Conservation (phyloP, 2,888 invertebrate genomes). For the Stenotaenia linearis region DNA sequence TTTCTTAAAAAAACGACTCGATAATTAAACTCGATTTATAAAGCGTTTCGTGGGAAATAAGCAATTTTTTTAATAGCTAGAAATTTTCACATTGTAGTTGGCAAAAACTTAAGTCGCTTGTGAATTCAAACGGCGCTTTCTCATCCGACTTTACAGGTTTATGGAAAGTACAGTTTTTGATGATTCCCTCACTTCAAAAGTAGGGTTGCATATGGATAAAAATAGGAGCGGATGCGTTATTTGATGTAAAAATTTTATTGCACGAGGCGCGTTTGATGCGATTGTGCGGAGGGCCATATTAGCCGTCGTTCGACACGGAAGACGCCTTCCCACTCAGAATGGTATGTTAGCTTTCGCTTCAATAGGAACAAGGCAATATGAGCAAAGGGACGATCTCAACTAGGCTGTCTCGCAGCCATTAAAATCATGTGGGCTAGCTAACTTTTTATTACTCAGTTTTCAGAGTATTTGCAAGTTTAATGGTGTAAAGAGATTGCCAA, state of each 20-base stretch:
- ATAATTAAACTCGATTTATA: too few species aligned
- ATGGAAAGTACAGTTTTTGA: background rate
- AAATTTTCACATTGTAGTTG: background rate
- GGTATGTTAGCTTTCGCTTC: background rate
- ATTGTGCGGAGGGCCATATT: conserved; percentile 16
- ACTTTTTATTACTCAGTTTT: background rate
- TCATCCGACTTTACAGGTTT: background rate
- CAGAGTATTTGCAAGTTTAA: conserved; percentile 5
- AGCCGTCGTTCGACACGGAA: conserved; percentile 23
- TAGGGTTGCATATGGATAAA: background rate
- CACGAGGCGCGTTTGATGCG: conserved; percentile 14
- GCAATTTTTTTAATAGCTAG: background rate
- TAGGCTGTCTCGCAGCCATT: background rate
- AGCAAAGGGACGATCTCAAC: background rate
- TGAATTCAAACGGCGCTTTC: conserved; percentile 1
- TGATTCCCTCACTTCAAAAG: background rate
- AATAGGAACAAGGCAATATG: background rate
- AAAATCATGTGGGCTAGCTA: conserved; percentile 20
- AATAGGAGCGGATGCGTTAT: conserved; percentile 13
- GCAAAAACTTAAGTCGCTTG: background rate
- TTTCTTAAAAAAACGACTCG: too few species aligned
- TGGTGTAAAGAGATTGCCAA: conserved; percentile 3
- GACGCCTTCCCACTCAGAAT: background rate
- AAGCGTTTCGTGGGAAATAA: background rate
- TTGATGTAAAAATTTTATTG: conserved; percentile 12